Percentiles rank a stretch among this genome's conserved stretches.
These are phyloP conservation scores for Zaprionus inermis DNA, from an alignment of 1,140 invertebrate genomes.

Conservation along the genomic window DNA sequence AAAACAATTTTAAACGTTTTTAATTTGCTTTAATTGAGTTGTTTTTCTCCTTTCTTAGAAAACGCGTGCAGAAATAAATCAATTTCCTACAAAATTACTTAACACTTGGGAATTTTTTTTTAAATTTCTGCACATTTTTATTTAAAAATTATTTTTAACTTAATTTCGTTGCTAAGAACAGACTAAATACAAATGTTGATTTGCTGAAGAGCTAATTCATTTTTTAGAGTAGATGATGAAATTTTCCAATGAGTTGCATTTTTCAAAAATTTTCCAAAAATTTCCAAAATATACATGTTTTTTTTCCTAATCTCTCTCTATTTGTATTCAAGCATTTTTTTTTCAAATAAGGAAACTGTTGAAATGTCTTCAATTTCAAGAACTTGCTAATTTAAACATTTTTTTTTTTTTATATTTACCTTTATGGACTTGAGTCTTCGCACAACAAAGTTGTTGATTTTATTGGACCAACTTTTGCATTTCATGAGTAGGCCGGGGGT, in stretches of 20 bases:
- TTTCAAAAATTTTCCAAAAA: neutral
- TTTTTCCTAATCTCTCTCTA: no score
- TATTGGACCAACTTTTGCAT: slow-evolving; percentile 84
- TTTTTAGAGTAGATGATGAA: no score
- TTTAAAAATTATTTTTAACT: no score
- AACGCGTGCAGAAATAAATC: neutral
- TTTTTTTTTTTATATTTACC: slow-evolving; percentile 64
- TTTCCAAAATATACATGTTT: neutral
- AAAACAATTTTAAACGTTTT: neutral
- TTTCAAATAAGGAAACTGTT: neutral
- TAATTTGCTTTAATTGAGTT: neutral
- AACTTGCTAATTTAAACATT: neutral
- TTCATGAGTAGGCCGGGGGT: slow-evolving; percentile 79
- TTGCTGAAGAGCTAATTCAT: no score
- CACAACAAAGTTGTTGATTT: slow-evolving; percentile 84
- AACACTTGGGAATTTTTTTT: no score
- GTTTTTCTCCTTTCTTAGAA: neutral
- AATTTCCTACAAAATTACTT: neutral
- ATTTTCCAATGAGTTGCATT: no score
- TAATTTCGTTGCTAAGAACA: neutral
- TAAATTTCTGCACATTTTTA: no score
- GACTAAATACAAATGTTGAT: neutral
- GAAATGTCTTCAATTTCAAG: neutral
- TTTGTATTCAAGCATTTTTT: neutral
- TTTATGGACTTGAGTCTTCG: slow-evolving; percentile 79